Percentiles rank a stretch among this genome's conserved stretches.
phyloP scores from a whole-genome alignment of 2,797 vertebrate genomes.

The Xenentodon cancila region DNA sequence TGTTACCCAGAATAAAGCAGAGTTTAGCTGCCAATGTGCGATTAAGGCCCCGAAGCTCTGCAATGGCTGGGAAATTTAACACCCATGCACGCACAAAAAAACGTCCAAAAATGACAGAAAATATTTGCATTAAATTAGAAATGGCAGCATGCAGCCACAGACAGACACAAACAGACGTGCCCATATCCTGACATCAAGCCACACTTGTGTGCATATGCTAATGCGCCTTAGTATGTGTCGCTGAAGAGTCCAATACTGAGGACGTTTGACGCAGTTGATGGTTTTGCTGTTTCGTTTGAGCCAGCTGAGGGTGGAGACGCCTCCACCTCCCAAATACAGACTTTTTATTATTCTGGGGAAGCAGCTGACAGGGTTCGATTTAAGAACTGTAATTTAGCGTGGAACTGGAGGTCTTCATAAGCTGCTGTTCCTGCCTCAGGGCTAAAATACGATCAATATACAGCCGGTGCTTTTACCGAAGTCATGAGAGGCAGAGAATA shows the following conservation, averaged over 20 bases:
- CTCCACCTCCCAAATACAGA: slow-evolving; percentile 25
- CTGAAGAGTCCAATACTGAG: neutral
- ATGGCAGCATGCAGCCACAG: too few species aligned
- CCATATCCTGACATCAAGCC: too few species aligned
- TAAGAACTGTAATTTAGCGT: neutral
- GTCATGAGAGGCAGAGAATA: slow-evolving; percentile 13
- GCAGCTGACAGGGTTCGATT: slow-evolving; percentile 30
- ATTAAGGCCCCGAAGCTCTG: neutral
- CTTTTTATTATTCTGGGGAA: slow-evolving; percentile 28
- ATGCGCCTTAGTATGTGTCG: too few species aligned
- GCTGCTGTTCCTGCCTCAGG: neutral
- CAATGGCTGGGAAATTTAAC: neutral
- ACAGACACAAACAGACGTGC: too few species aligned
- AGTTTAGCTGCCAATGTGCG: neutral
- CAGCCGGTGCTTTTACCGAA: neutral
- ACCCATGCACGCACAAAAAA: too few species aligned
- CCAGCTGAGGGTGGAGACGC: slow-evolving; percentile 6
- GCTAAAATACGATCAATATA: neutral
- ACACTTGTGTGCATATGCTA: too few species aligned
- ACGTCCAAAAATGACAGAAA: too few species aligned
- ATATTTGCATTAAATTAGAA: too few species aligned
- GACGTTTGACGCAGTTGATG: slow-evolving; percentile 51
- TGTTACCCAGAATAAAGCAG: neutral
- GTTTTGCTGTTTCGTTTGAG: slow-evolving; percentile 36
- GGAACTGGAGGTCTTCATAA: slow-evolving; percentile 3